These are phyloP conservation scores for Antechinus flavipes DNA, from an alignment of 2,113 vertebrate species.

Conservation along the genomic window DNA sequence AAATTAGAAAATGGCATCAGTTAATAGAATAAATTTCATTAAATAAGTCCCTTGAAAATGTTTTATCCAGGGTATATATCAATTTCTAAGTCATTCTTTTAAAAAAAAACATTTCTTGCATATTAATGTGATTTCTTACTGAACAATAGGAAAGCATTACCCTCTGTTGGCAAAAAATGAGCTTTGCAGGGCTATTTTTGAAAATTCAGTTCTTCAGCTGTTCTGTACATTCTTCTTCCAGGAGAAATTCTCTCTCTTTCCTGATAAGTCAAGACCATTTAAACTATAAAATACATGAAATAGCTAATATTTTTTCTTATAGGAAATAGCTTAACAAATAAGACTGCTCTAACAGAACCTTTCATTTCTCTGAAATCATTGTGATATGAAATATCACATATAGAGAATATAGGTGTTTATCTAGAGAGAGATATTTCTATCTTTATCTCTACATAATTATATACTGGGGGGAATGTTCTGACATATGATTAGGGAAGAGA, in stretches of 20 bases:
- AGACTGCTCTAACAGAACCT: background rate
- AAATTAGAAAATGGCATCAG: conserved; percentile 36
- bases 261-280: conserved; percentile 21
- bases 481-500: background rate
- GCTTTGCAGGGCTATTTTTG: conserved; percentile 18
- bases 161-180: conserved; percentile 62
- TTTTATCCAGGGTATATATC: conserved; percentile 3
- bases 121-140: conserved; percentile 31
- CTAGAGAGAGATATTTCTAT: no score
- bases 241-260: background rate
- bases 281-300: background rate
- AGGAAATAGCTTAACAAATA: background rate
- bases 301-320: background rate
- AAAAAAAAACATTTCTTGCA: conserved; percentile 55
- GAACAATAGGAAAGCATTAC: conserved; percentile 29
- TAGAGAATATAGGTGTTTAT: background rate
- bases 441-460: no score
- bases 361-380: background rate
- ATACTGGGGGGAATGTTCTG: background rate
- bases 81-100: conserved; percentile 38
- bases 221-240: background rate
- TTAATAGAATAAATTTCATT: conserved; percentile 29
- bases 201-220: conserved; percentile 8
- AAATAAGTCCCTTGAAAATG: conserved; percentile 23
- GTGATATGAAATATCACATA: background rate